Evolutionary conservation across 2,113 vertebrate species (phyloP).

Genomic region (Nyctereutes procyonoides): DNA sequence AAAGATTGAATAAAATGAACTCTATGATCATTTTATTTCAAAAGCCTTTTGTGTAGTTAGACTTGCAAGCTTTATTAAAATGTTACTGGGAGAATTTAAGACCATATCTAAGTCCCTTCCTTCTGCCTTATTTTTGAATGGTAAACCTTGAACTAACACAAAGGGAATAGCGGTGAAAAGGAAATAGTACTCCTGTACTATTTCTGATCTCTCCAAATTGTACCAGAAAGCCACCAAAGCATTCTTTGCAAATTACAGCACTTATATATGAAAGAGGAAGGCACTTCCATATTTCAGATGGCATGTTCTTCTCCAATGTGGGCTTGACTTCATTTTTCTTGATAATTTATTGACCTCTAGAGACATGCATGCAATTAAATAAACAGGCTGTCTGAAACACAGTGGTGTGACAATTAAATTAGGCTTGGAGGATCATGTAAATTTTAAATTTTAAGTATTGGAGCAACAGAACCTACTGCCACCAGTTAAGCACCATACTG

Average conservation of each 20-base stretch:
- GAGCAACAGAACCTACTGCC: neutral
- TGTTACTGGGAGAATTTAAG: neutral
- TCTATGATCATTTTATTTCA: neutral
- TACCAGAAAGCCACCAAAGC: neutral
- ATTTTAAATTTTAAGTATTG: neutral
- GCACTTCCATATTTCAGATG: neutral
- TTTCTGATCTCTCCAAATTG: neutral
- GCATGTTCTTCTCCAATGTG: neutral
- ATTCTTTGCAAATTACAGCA: neutral
- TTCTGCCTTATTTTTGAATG: neutral
- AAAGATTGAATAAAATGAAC: neutral
- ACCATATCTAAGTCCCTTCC: neutral
- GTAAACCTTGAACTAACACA: neutral
- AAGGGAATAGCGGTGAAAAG: neutral
- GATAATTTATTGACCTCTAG: neutral
- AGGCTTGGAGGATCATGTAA: neutral
- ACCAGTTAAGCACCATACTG: neutral
- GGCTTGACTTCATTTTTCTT: neutral
- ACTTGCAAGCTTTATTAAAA: neutral
- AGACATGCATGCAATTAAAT: neutral
- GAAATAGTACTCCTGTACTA: neutral
- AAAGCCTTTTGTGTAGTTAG: neutral
- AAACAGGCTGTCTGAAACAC: neutral
- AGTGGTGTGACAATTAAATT: neutral
- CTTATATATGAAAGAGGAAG: neutral